Base-by-base conservation (phyloP, 2,113 vertebrate species). In the Lipophrys pholis region DNA sequence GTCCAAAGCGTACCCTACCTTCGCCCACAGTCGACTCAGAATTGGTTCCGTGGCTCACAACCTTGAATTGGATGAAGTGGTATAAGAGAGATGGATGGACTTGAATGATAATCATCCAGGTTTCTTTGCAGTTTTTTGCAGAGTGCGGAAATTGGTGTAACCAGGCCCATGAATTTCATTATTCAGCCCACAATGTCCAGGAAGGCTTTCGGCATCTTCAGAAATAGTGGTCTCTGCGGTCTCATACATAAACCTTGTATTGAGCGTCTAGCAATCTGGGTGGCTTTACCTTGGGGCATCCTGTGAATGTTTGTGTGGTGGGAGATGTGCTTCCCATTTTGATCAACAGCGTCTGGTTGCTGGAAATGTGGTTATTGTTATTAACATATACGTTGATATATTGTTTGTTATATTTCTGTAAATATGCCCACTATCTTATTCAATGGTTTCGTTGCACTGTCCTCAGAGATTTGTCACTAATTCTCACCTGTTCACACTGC, bases 221-320 rank as follows among this genome's bases (percentile, higher is more conserved):
- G 38, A 83, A 62, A 74, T 72, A 80, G n/a, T 56, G 51, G 16
- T 50, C 69, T 55, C 64, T 17, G 6, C 17, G 51, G 81, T 74
- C 39, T 5, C 70, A 60, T 81, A 78, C 78, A 80, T 54, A 73
- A 17, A 59, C 42, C 16, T n/a, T 60, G 57, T 56, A n/a, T 8
- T 52, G 50, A 52, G 57, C 39, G 38, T 57, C 50, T 35, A 60
- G 52, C 66, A 46, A 17, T 80, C 38, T 52, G 10, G 52, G 15
- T 71, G 36, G 54, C 9, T 3, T 12, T 63, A 8, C 3, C 51
- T 65, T 8, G 48, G 11, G n/a, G 49, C n/a, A 9, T 17, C 14
- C 61, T 72, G 56, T 65, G 66, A 42, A 73, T 38, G 57, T 30
- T n/a, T 56, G 36, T 67, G 45, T 56, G 46, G 39, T 11, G 8